Evolutionary conservation across 2,797 vertebrate genomes (phyloP).

Genomic region (Esox masquinongy): DNA sequence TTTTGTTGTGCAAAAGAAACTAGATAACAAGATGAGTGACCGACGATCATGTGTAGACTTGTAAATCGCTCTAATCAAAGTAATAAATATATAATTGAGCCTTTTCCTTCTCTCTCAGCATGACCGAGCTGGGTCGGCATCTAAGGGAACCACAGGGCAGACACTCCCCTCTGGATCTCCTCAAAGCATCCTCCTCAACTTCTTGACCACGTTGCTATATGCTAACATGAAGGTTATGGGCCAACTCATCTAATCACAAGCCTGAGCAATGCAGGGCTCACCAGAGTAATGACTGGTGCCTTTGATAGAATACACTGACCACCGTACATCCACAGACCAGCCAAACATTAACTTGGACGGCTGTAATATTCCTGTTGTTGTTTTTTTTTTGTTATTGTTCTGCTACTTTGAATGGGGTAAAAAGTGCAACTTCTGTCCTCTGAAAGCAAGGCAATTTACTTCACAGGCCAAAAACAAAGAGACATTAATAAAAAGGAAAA

Average conservation of each 20-base stretch:
- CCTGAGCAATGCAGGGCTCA: neutral
- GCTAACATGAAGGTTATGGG: conserved; percentile 11
- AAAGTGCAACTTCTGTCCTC: conserved; percentile 64
- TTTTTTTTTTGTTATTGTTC: conserved; percentile 65
- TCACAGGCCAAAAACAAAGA: conserved; percentile 74
- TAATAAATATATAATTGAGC: conserved; percentile 70
- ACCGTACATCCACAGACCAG: neutral
- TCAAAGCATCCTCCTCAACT: conserved; percentile 50
- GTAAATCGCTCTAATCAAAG: conserved; percentile 71
- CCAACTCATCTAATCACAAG: conserved; percentile 61
- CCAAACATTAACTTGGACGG: conserved; percentile 51
- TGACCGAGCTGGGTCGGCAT: neutral
- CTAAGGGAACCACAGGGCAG: neutral
- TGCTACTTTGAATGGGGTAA: conserved; percentile 62
- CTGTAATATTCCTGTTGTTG: conserved; percentile 59
- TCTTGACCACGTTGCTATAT: neutral
- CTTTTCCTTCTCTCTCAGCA: neutral
- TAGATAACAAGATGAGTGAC: neutral
- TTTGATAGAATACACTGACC: conserved; percentile 25
- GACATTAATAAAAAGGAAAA: conserved; percentile 80
- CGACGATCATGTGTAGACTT: conserved; percentile 37
- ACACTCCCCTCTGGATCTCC: conserved; percentile 51
- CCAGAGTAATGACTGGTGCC: neutral
- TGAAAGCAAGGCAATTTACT: conserved; percentile 72
- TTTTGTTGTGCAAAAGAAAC: neutral